phyloP scores from a whole-genome alignment of 2,797 vertebrate species.

The Loriculus beryllinus region DNA sequence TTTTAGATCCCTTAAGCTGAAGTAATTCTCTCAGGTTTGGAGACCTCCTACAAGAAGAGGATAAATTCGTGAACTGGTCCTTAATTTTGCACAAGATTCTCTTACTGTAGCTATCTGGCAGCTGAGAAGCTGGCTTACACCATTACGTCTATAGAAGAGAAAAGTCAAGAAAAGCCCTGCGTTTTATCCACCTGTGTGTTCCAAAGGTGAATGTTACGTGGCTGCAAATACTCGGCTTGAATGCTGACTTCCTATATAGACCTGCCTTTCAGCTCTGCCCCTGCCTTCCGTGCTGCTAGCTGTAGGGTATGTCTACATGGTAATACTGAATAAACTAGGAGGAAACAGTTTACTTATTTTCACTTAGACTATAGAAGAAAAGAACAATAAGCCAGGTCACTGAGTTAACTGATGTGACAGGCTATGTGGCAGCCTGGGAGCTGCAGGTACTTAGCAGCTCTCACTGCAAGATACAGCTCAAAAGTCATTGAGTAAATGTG shows the following conservation, averaged over 20 bases:
- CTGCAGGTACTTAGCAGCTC: not conserved
- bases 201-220: accelerated
- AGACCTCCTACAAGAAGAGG: not conserved
- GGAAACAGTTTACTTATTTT: accelerated
- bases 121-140: not conserved
- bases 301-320: not conserved
- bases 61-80: not conserved
- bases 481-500: not conserved
- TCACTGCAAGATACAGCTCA: not conserved
- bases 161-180: not conserved
- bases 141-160: not conserved
- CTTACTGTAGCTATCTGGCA: not conserved
- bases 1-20: not conserved
- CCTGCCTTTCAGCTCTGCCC: not conserved
- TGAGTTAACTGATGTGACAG: not conserved
- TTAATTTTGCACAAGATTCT: not conserved
- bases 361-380: not conserved
- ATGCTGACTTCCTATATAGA: accelerated
- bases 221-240: not conserved
- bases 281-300: not conserved
- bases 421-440: not conserved
- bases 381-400: not conserved
- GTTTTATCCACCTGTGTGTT: not conserved
- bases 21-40: not conserved
- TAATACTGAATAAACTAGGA: not conserved